These are phyloP conservation scores for Spodoptera littoralis DNA, from an alignment of 2,888 invertebrate genomes.

Conservation along the genomic window DNA sequence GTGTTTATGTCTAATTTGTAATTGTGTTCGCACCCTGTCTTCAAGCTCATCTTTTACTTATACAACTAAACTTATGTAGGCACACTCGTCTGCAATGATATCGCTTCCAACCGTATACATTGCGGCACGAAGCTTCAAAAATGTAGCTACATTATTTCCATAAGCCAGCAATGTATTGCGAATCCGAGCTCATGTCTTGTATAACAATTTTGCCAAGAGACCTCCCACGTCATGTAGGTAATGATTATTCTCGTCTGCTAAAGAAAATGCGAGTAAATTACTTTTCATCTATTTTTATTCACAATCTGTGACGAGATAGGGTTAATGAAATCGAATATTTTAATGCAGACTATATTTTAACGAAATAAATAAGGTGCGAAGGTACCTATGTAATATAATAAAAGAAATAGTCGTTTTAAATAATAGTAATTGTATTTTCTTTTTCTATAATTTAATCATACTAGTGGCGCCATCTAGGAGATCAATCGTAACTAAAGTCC, in stretches of 20 bases:
- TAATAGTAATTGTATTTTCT: too few species aligned
- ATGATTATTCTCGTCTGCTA: constrained; percentile 61
- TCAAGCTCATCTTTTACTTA: constrained; percentile 64
- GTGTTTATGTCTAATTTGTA: constrained; percentile 81
- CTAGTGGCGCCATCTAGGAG: too few species aligned
- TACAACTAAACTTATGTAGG: constrained; percentile 31
- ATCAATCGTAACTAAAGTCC: too few species aligned
- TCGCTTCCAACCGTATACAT: constrained; percentile 40
- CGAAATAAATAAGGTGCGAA: too few species aligned
- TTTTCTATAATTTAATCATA: too few species aligned
- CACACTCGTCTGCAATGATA: background rate
- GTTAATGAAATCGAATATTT: constrained; percentile 36
- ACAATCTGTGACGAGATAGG: constrained; percentile 56
- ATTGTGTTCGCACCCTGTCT: constrained; percentile 79
- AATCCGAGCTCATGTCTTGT: background rate
- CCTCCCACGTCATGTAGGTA: constrained; percentile 59
- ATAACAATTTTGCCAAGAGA: constrained; percentile 46
- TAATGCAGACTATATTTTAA: constrained; percentile 9
- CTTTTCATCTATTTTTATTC: constrained; percentile 64
- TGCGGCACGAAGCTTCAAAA: constrained; percentile 24
- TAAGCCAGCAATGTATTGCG: constrained; percentile 35
- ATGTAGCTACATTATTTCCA: background rate
- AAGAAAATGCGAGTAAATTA: constrained; percentile 59
- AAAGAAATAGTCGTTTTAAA: too few species aligned
- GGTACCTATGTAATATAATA: too few species aligned